phyloP scores from a whole-genome alignment of 1,140 invertebrate species.

The Ericerus pela region DNA sequence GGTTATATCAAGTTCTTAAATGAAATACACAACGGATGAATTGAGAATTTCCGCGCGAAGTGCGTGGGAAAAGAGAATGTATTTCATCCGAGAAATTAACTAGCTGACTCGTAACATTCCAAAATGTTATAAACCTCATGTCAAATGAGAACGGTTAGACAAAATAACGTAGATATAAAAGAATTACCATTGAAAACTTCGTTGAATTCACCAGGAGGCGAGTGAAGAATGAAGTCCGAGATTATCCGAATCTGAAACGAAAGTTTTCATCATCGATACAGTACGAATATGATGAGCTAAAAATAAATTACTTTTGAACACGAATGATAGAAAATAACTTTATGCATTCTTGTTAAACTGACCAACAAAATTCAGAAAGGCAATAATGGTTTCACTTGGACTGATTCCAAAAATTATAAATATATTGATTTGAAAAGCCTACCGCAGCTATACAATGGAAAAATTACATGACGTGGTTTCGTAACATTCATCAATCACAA shows the following conservation, averaged over 20 bases:
- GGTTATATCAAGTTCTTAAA: background rate
- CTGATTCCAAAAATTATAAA: background rate
- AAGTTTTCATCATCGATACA: background rate
- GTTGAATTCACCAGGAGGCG: slow-evolving; percentile 98
- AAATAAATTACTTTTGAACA: background rate
- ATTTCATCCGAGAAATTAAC: no score
- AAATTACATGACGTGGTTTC: background rate
- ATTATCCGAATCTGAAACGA: slow-evolving; percentile 68
- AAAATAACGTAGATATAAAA: slow-evolving; percentile 7
- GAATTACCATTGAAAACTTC: slow-evolving; percentile 87
- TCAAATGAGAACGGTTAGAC: background rate
- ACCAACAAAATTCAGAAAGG: background rate
- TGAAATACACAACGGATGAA: background rate
- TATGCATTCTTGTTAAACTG: background rate
- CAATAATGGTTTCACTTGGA: background rate
- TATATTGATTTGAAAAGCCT: background rate
- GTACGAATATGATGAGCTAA: background rate
- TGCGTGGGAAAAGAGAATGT: no score
- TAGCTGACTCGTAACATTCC: no score
- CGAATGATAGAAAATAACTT: background rate
- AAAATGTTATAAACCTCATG: background rate
- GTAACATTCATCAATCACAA: background rate
- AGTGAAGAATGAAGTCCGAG: slow-evolving; percentile 94
- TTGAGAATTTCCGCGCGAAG: no score
- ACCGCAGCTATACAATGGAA: background rate